Conservation (phyloP, 2,888 invertebrate species). For the Caenorhabditis sp. region DNA sequence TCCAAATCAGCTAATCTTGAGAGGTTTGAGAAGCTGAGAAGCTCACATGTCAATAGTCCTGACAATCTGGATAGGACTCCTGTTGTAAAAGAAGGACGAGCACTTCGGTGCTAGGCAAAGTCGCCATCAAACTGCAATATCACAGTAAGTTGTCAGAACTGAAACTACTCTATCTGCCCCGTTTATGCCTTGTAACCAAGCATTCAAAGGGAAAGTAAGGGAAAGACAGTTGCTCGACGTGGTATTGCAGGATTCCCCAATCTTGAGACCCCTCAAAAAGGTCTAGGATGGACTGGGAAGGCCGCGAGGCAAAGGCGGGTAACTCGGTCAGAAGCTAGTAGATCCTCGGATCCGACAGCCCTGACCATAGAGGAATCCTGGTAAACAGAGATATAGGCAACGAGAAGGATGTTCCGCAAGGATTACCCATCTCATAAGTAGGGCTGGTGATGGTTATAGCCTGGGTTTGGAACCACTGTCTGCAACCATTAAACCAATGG, state of each 20-base stretch:
- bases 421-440: not conserved
- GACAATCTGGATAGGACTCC: not conserved
- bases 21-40: not conserved
- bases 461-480: not conserved
- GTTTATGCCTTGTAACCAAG: not conserved
- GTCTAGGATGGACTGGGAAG: not conserved
- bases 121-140: not conserved
- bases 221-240: not conserved
- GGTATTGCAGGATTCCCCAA: not conserved
- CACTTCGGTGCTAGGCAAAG: not conserved
- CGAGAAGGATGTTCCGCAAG: not conserved
- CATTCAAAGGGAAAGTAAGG: not conserved
- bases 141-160: not conserved
- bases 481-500: not conserved
- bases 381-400: not conserved
- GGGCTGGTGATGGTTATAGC: not conserved
- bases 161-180: not conserved
- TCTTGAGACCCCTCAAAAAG: not conserved
- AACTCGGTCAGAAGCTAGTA: not conserved
- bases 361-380: not conserved
- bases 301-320: not conserved
- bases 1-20: too few relatives aligned
- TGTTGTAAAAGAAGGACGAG: not conserved
- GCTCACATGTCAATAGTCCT: not conserved
- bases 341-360: not conserved